Percentiles rank a stretch among this genome's conserved stretches.
Evolutionary conservation across 2,888 invertebrate genomes (phyloP).

Genomic region (Elmis aenea): DNA sequence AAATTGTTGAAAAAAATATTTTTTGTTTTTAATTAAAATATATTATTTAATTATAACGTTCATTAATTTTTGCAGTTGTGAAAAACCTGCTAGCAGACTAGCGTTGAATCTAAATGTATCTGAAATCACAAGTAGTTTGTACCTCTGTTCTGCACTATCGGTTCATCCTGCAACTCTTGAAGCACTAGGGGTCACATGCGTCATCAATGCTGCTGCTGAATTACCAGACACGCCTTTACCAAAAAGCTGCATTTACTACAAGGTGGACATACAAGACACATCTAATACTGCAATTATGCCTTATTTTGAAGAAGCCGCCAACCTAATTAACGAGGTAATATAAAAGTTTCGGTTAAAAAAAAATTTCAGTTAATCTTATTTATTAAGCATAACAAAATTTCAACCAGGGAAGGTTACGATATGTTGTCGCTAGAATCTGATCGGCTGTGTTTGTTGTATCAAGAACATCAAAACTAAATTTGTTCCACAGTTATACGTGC

Average conservation of each 20-base stretch:
- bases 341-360: not conserved
- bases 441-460: too few species aligned
- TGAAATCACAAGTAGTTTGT: conserved; percentile 67
- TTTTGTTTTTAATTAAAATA: too few species aligned
- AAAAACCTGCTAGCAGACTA: conserved; percentile 6
- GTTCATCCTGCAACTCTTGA: conserved; percentile 64
- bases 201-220: conserved; percentile 80
- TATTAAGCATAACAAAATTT: too few species aligned
- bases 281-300: conserved; percentile 65
- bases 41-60: too few species aligned
- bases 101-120: conserved; percentile 48
- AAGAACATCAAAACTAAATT: too few species aligned
- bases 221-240: conserved; percentile 64
- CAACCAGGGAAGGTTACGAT: too few species aligned
- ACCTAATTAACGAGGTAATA: conserved; percentile 67
- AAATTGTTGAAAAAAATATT: too few species aligned
- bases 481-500: too few species aligned
- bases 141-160: conserved; percentile 75
- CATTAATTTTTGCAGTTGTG: conserved; percentile 15
- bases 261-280: conserved; percentile 70
- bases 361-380: too few species aligned
- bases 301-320: conserved; percentile 73
- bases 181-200: conserved; percentile 65
- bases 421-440: too few species aligned
- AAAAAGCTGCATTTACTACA: conserved; percentile 51